These are phyloP conservation scores for Drosophila chauvacae DNA, from an alignment of 1,140 invertebrate genomes.

Conservation along the genomic window DNA sequence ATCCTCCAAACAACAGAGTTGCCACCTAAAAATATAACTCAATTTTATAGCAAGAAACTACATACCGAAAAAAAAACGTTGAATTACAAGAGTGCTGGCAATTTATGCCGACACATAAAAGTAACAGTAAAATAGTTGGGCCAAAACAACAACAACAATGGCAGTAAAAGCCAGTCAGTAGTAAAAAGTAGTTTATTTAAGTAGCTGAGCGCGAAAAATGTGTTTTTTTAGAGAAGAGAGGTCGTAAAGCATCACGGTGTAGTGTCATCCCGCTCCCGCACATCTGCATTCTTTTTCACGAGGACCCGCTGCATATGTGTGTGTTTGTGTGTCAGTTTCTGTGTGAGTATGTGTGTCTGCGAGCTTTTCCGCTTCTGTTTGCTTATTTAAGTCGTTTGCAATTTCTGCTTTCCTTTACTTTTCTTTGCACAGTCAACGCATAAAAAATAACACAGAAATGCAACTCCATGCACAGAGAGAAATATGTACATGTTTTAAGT, in stretches of 20 bases:
- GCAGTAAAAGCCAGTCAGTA: conserved; percentile 43
- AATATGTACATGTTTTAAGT: too few species aligned
- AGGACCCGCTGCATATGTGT: conserved; percentile 35
- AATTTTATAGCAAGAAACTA: conserved; percentile 37
- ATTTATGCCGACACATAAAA: conserved; percentile 72
- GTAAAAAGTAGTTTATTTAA: conserved; percentile 81
- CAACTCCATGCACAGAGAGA: conserved; percentile 13
- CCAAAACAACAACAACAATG: conserved; percentile 35
- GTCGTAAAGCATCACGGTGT: conserved; percentile 55
- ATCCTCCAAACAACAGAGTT: conserved; percentile 1
- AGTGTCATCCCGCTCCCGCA: neutral
- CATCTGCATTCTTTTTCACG: conserved; percentile 15
- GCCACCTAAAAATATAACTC: conserved; percentile 31
- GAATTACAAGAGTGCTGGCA: conserved; percentile 23
- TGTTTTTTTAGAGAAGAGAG: conserved; percentile 44
- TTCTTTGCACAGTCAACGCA: conserved; percentile 74
- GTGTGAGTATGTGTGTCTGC: conserved; percentile 13
- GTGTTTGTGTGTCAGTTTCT: conserved; percentile 8
- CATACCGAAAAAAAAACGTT: neutral
- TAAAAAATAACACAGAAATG: conserved; percentile 76
- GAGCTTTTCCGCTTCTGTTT: conserved; percentile 60
- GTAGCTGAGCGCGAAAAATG: conserved; percentile 65
- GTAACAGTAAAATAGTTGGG: conserved; percentile 34
- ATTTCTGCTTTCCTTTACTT: conserved; percentile 71
- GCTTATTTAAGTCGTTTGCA: conserved; percentile 81